phyloP scores from a whole-genome alignment of 2,113 vertebrate genomes.

The Pica pica region DNA sequence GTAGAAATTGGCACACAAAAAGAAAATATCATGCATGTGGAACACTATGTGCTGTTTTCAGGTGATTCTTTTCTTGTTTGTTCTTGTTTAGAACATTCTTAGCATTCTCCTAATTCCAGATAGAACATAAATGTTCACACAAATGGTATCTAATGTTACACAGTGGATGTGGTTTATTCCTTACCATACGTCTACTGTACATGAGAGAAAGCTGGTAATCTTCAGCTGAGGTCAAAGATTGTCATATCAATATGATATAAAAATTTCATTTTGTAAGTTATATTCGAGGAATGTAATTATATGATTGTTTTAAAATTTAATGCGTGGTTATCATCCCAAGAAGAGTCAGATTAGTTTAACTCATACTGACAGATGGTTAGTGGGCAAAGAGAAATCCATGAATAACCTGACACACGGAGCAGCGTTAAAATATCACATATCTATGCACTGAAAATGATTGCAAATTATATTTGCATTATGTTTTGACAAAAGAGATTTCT shows the following conservation, averaged over 20 bases:
- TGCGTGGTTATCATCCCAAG: not conserved
- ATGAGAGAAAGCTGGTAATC: conserved; percentile 37
- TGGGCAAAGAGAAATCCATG: conserved; percentile 1
- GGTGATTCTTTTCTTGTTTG: not conserved
- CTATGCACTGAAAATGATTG: not conserved
- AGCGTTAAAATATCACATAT: conserved; percentile 6
- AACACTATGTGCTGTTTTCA: not conserved
- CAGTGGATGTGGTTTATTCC: not conserved
- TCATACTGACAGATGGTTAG: conserved; percentile 7
- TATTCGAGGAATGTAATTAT: not conserved
- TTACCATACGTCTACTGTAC: not conserved
- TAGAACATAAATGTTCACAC: not conserved
- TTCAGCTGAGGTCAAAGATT: conserved; percentile 51
- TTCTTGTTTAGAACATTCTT: not conserved
- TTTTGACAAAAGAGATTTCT: not conserved
- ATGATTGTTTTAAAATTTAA: not conserved
- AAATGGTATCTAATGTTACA: not conserved
- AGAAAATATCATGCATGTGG: not conserved
- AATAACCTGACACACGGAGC: conserved; percentile 15
- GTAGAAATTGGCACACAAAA: not conserved
- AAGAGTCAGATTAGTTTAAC: not conserved
- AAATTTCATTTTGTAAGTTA: not conserved
- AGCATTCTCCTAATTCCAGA: not conserved
- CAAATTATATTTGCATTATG: not conserved
- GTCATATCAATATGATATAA: conserved; percentile 73